Base-by-base conservation (phyloP, 2,797 vertebrate genomes). In the Pelobates cultripes region DNA sequence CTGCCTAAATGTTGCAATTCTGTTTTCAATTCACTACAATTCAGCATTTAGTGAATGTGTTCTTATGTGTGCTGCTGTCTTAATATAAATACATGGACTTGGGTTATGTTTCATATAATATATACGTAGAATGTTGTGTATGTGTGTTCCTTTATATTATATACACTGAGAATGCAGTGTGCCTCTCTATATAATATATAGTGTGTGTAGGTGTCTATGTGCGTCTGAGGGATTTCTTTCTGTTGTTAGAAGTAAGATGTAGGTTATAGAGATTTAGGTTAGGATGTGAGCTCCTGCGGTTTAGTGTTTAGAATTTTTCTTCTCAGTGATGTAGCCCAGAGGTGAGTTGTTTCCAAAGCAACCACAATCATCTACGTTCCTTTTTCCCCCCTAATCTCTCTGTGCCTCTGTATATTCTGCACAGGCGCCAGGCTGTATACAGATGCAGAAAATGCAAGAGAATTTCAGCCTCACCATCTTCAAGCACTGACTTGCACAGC, bases 311-410 rank as follows among this genome's bases (percentile, higher is more conserved):
- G 43, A 78, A 66, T 78, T 70, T 10, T 78, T n/a, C 12, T 55
- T 41, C 42, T 70, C 77, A 10, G 47, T 53, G 43, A 72, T 47
- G 70, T 55, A 53, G 75, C 69, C 66, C 17, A 41, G 79, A 70
- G 66, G 72, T 73, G 70, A 82, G 70, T 70, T 51, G 81, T 78
- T 83, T 73, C 81, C 81, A 69, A 61, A 74, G 81, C 81, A 83
- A 83, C 81, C 64, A 43, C 75, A 73, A 74, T 78, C n/a, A 83
- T 73, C 75, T 68, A 63, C 61, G 70, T 51, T 51, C 70, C 75
- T 74, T 73, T 45, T 45, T 40, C 45, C 8, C 45, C 7, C 60
- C 43, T 73, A 40, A 7, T 53, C 57, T 64, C 57, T 28, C 8
- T 44, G 57, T 68, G 70, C 69, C 57, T 72, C 55, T 73, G 57